A percentile compares a stretch with the other conserved stretches of the same genome.
Conservation (phyloP, 2,797 vertebrate genomes). For the Sebastes iracundus region DNA sequence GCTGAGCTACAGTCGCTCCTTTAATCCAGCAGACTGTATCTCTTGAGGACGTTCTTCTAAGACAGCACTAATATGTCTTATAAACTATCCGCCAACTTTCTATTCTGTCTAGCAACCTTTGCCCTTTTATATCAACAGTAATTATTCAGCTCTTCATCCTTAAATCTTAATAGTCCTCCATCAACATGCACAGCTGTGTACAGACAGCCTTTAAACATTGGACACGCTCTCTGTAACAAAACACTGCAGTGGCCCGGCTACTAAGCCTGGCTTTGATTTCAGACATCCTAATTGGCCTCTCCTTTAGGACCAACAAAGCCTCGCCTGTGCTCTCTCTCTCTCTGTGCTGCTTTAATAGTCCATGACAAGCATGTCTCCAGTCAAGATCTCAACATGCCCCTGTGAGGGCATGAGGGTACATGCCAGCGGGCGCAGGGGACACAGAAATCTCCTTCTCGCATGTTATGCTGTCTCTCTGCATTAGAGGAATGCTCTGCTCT, state of each 20-base stretch:
- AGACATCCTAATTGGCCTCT: conserved; percentile 66
- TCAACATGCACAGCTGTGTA: conserved; percentile 31
- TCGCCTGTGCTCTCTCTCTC: conserved; percentile 48
- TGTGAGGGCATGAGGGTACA: conserved; percentile 43
- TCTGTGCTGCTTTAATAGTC: conserved; percentile 56
- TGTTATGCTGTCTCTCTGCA: conserved; percentile 54
- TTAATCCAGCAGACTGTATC: not conserved
- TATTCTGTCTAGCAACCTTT: conserved; percentile 1
- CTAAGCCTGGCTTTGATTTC: conserved; percentile 72
- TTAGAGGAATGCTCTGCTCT: conserved; percentile 55
- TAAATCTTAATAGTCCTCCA: conserved; percentile 10
- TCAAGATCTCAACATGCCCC: conserved; percentile 55
- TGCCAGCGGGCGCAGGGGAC: conserved; percentile 36
- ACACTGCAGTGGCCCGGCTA: conserved; percentile 26
- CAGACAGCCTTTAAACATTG: conserved; percentile 35
- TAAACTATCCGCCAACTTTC: not conserved
- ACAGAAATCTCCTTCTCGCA: conserved; percentile 43
- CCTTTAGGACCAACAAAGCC: conserved; percentile 67
- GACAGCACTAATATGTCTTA: not conserved
- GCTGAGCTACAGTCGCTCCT: too few relatives aligned
- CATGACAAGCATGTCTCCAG: conserved; percentile 72
- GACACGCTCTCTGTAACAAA: conserved; percentile 47
- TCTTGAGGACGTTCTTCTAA: not conserved
- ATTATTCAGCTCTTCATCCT: conserved; percentile 9
- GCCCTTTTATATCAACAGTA: not conserved